Evolutionary conservation across 2,113 vertebrate genomes (phyloP).

Genomic region (Poicephalus gulielmi): DNA sequence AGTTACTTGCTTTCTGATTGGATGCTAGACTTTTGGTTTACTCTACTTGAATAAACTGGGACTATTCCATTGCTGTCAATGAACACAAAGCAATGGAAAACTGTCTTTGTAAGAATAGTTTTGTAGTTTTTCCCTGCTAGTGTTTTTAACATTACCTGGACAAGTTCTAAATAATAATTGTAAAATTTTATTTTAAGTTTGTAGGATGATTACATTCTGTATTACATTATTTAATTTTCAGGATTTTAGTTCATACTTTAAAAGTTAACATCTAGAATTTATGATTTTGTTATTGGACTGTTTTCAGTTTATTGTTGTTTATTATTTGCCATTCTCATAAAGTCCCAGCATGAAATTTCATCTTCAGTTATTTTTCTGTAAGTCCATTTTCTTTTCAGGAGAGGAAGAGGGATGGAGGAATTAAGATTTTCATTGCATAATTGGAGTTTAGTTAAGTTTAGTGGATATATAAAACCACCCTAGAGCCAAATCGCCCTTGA

Average conservation of each 20-base stretch:
- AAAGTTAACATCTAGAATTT: neutral
- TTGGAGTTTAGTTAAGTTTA: constrained; percentile 40
- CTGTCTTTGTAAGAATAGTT: neutral
- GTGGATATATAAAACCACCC: constrained; percentile 33
- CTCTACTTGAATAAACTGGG: neutral
- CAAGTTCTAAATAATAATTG: neutral
- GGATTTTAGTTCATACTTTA: neutral
- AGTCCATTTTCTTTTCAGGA: constrained; percentile 50
- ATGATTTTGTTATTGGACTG: neutral
- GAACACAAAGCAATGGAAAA: neutral
- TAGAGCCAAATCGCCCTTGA: constrained; percentile 12
- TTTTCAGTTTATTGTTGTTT: neutral
- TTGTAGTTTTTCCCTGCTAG: neutral
- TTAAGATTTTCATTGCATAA: constrained; percentile 33
- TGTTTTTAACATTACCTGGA: neutral
- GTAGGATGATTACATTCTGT: neutral
- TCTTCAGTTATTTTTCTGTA: constrained; percentile 11
- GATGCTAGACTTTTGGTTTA: neutral
- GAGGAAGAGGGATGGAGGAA: constrained; percentile 22
- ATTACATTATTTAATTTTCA: neutral
- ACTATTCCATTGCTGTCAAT: neutral
- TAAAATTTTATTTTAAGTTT: neutral
- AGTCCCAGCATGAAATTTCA: constrained; percentile 26
- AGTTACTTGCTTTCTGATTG: constrained; percentile 48
- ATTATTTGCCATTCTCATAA: constrained; percentile 4